Base-by-base conservation (phyloP, 2,888 invertebrate species). In the Macrosiphum euphorbiae region DNA sequence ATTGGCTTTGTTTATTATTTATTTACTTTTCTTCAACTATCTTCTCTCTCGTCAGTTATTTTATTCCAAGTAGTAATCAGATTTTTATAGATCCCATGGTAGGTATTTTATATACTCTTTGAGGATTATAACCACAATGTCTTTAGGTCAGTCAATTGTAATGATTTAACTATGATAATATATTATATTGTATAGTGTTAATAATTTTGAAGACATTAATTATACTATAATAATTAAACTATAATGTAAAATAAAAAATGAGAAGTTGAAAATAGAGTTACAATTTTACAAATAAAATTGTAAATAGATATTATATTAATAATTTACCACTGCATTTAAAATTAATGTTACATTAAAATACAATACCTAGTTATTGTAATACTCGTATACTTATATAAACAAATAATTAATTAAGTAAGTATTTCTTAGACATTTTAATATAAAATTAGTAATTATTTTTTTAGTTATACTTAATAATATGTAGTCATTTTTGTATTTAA, bases 1-100 rank as follows among this genome's bases (percentile, higher is more conserved):
- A 94, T 94, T 94, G 93, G 28, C 58, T 58, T 61, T 90, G 61
- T 93, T 94, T 85, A 94, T 94, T 94, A 61, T 94, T 93, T 90
- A 90, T 90, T 94, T 94, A 94, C 35, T 85, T 61, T 94, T 58
- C 41, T 84, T 55, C 52, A 89, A 44, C 55, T 84, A 93, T 89
- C n/a, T 89, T 92, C n/a, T 47, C n/a, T 61, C 13, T 61, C 5
- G 41, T 41, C 88, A 67, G n/a, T 92, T 87, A 61, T 92, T 67
- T 50, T 86, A 61, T 16, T 92, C 26, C 28, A 52, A 88, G 47
- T 50, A 92, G 67, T 92, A 67, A 67, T 88, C 52, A 88, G 87
- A 67, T 88, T 92, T 92, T 87, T 67, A 92, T 87, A 50, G 87
- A 67, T 41, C 28, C 26, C 20, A 20, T 41, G 13, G 50, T 67